These are phyloP conservation scores for Drosophila cardini DNA, from an alignment of 1,140 invertebrate species.

Conservation along the genomic window DNA sequence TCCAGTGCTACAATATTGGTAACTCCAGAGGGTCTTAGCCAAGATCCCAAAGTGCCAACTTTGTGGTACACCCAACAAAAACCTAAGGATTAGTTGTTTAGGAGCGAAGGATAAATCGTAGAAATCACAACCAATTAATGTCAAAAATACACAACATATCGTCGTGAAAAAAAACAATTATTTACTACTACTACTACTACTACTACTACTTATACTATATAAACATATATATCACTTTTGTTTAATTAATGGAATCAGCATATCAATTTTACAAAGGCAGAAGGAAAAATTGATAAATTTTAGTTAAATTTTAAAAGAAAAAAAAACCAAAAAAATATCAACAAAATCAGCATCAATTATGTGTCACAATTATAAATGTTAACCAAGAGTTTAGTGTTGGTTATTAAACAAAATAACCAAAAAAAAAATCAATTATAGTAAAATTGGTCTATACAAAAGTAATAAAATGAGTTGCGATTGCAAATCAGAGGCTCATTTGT, in stretches of 20 bases:
- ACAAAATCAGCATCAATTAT: conserved; percentile 71
- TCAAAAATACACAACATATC: conserved; percentile 83
- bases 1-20: conserved; percentile 62
- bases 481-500: conserved; percentile 72
- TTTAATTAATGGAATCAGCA: conserved; percentile 82
- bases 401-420: conserved; percentile 64
- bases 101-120: conserved; percentile 30
- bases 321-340: conserved; percentile 38
- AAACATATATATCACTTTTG: conserved; percentile 52
- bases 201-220: neutral
- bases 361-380: conserved; percentile 71
- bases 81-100: conserved; percentile 61
- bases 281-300: conserved; percentile 54
- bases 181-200: conserved; percentile 15
- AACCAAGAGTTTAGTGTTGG: conserved; percentile 84
- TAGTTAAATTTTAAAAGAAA: conserved; percentile 45
- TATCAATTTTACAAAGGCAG: conserved; percentile 82
- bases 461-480: conserved; percentile 77
- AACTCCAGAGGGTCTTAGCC: neutral
- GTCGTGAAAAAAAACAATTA: conserved; percentile 55
- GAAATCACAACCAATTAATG: conserved; percentile 75
- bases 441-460: conserved; percentile 71
- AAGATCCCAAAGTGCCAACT: neutral
- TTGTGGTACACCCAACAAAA: conserved; percentile 36
- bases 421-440: no score